Evolutionary conservation across 1,140 invertebrate species (phyloP), one percentile per base, ranked within the genome.

Genomic region (Drosophila paulistorum): DNA sequence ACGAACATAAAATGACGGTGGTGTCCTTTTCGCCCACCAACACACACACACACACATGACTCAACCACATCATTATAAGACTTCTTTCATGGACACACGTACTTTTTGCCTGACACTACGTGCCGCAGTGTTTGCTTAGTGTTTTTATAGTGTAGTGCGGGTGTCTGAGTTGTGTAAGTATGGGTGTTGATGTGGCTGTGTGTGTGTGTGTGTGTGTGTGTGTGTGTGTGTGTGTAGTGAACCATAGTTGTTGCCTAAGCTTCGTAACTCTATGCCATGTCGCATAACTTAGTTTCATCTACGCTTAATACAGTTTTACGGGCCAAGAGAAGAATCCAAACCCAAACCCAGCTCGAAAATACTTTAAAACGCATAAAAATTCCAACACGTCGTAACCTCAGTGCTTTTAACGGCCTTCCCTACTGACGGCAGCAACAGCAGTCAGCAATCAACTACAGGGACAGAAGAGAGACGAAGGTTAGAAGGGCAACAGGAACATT

Each of bases 341-440:
- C 39, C 5, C 37, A 35, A 30, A 33, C 14, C 35, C 35, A 42
- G 66, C 55, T 17, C 72, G 81, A 77, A 89, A 89, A 89, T 89
- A 89, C 84, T 89, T 89, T 89, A 89, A 89, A 89, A 84, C 84
- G 80, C 77, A 89, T 89, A 89, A 89, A 89, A 89, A 89, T 89
- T 90, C 84, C 80, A 74, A 84, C 83, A 89, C 84, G 84, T 89
- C 85, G 84, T 89, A 89, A 89, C 81, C 80, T 89, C 73, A 62
- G 63, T 70, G 80, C 85, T 87, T 89, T 89, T 84, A 87, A 83
- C 80, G 80, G 71, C 73, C 45, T 59, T 65, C 58, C 39, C 54
- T 23, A 51, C 45, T 9, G 10, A 51, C 65, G 72, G 67, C 82
- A 86, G 17, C 42, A 48, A 57, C 64, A 75, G 71, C 82, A 86